Base-by-base conservation (phyloP, 2,888 invertebrate species). In the Pediacus dermestoides region DNA sequence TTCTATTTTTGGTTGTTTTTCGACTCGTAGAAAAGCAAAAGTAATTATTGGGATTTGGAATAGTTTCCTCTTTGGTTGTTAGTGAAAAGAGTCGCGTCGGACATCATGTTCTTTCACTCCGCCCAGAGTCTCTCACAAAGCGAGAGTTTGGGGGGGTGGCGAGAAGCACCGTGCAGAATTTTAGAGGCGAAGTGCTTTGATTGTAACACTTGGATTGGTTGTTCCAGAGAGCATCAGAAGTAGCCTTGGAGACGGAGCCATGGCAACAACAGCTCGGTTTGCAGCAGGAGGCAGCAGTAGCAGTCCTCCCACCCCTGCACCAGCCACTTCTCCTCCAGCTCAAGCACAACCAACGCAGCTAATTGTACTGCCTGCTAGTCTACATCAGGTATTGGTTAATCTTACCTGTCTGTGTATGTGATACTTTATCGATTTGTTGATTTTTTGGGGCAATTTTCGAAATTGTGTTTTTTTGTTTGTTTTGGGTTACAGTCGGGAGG, bases 181-280 rank as follows among this genome's bases (percentile, higher is more conserved):
- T n/a, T n/a, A n/a, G n/a, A n/a, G n/a, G n/a, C n/a, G n/a, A n/a
- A n/a, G n/a, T n/a, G n/a, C n/a, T n/a, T n/a, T n/a, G n/a, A n/a
- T n/a, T n/a, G n/a, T n/a, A n/a, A n/a, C n/a, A 7, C 14, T 3
- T 28, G 4, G 37, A 53, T 61, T 59, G 63, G 60, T 50, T 59
- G 57, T 67, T 67, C 43, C 64, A 68, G 67, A 62, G 62, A 62
- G 59, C 55, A 62, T 50, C 54, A 46, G 65, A 62, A 60, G 68
- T 67, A 67, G 64, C 63, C 66, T 64, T 63, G 68, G 70, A 61
- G 63, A 68, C 63, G 62, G 47, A 56, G 59, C 60, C 68, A 70
- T 69, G 70, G 70, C 67, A 76, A 77, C 46, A 71, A 75, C 68
- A 74, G 77, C 62, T 75, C 78, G 34, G 73, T 78, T 42, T 73